Evolutionary conservation across 1,140 invertebrate genomes (phyloP).

Genomic region (Melitaea cinxia): DNA sequence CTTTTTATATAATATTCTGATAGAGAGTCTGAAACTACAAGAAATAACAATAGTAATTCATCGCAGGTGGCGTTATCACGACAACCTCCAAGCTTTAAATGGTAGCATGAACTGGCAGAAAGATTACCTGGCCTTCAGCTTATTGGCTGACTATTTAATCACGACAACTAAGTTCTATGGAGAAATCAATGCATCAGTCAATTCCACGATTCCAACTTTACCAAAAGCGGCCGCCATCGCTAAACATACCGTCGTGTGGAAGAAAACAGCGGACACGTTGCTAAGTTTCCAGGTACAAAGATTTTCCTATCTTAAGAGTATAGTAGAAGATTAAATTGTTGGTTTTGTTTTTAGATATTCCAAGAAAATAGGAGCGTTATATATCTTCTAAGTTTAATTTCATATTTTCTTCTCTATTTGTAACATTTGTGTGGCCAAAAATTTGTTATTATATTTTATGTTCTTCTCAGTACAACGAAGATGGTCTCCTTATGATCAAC

Average conservation of each 20-base stretch:
- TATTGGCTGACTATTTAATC: constrained; percentile 74
- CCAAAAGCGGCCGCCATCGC: constrained; percentile 72
- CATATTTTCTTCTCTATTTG: too few relatives aligned
- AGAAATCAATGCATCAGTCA: constrained; percentile 71
- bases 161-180: constrained; percentile 76
- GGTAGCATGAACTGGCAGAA: constrained; percentile 81
- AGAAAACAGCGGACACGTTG: constrained; percentile 74
- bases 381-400: too few relatives aligned
- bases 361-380: too few relatives aligned
- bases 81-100: constrained; percentile 76
- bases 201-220: constrained; percentile 73
- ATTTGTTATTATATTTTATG: too few relatives aligned
- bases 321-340: too few relatives aligned
- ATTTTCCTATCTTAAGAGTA: neutral
- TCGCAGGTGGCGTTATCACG: constrained; percentile 74
- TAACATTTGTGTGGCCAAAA: too few relatives aligned
- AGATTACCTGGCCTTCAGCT: constrained; percentile 68
- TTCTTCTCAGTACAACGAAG: constrained; percentile 80
- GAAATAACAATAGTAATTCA: too few relatives aligned
- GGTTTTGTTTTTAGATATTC: too few relatives aligned
- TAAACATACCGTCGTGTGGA: constrained; percentile 73
- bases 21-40: too few relatives aligned
- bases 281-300: constrained; percentile 73
- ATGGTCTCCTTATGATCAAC: constrained; percentile 76
- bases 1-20: too few relatives aligned